Evolutionary conservation across 2,113 vertebrate species (phyloP), one percentile per base, ranked within the genome.

Genomic region (Zapornia atra): DNA sequence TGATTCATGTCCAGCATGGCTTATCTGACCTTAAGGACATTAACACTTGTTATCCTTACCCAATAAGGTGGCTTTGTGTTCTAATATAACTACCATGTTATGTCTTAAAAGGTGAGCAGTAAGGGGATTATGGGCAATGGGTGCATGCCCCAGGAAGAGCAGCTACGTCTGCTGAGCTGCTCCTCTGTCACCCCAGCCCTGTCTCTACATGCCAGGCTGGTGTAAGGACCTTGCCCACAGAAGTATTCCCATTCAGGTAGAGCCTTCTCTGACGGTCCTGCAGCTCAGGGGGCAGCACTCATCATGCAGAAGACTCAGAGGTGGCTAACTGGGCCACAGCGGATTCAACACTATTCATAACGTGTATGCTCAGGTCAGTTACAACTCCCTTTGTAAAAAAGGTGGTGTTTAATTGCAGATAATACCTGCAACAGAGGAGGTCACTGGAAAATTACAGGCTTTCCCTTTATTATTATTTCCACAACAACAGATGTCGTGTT

Each of bases 151-250:
- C 63, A 34, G 56, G 19, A 29, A 5, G 25, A 48, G 10, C 24
- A 34, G 44, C 19, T n/a, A 3, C 56, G 11, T 17, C 38, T 15
- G 2, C 14, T 2, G 4, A 48, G 25, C 38, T 33, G 69, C 54
- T 36, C n/a, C 44, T 6, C 8, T 1, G 11, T 10, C 80, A 20
- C 24, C 59, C 6, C 46, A 10, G 53, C 79, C 29, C 70, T 9
- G 3, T 2, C 22, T 26, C 53, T 11, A 1, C 1, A 1, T 4
- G 5, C 48, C 34, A 17, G 31, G 50, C 57, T 46, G 42, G 31
- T 15, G 36, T 5, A 40, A 46, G 21, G 40, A 44, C 70, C 44
- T 12, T 24, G n/a, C 14, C 65, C 4, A 40, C 29, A 24, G 17
- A 70, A 33, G 5, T 16, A 25, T 17, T 20, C 57, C 17, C 1